Evolutionary conservation across 2,113 vertebrate genomes (phyloP).

Genomic region (Aviceda subcristata): DNA sequence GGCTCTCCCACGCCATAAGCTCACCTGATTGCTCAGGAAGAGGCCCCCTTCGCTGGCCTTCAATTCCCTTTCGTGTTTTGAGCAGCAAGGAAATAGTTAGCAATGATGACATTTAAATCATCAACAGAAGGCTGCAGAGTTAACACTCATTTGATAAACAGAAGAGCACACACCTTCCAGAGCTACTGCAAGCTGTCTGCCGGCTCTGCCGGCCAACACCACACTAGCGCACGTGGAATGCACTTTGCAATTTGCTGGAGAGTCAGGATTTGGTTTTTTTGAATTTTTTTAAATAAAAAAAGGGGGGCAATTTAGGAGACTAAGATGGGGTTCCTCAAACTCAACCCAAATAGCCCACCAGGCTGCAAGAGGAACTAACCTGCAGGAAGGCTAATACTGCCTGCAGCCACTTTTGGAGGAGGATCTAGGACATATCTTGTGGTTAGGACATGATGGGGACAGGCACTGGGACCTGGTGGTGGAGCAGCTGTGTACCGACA

Average conservation of each 20-base stretch:
- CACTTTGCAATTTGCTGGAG: background rate
- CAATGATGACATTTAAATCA: background rate
- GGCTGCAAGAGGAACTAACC: background rate
- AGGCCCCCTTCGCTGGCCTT: background rate
- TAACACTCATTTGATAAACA: slow-evolving; percentile 4
- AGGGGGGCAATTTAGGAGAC: background rate
- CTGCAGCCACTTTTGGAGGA: background rate
- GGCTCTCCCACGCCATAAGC: background rate
- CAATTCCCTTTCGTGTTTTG: background rate
- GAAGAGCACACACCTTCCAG: slow-evolving; percentile 36
- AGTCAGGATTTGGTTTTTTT: background rate
- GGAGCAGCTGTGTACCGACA: rapidly evolving
- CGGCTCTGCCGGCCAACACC: background rate
- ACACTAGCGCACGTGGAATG: background rate
- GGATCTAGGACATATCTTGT: background rate
- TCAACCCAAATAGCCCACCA: background rate
- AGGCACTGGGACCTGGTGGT: background rate
- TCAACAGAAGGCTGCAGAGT: slow-evolving; percentile 33
- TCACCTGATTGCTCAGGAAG: background rate
- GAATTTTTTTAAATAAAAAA: background rate
- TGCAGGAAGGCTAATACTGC: background rate
- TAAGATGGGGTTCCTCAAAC: background rate
- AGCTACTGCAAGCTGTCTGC: slow-evolving; percentile 37
- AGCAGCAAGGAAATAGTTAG: slow-evolving; percentile 16
- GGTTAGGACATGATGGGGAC: rapidly evolving